Evolutionary conservation across 2,797 vertebrate species (phyloP).

Genomic region (Danio jaintianensis): DNA sequence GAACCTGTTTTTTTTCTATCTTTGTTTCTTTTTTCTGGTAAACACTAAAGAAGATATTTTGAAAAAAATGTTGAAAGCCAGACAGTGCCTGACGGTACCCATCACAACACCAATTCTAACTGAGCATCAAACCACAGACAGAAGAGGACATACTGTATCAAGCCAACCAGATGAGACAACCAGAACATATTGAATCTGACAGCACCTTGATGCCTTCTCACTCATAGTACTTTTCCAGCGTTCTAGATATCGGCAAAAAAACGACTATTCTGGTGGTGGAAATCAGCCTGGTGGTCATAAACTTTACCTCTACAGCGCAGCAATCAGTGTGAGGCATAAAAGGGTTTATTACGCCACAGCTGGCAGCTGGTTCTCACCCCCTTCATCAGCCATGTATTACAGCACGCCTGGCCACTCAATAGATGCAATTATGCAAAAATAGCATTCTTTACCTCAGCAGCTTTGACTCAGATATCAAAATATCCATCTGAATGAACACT

Average conservation of each 20-base stretch:
- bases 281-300: slow-evolving; percentile 53
- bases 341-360: slow-evolving; percentile 55
- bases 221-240: not conserved
- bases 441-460: slow-evolving; percentile 36
- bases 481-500: not conserved
- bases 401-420: slow-evolving; percentile 34
- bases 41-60: too few relatives aligned
- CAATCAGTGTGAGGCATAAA: slow-evolving; percentile 58
- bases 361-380: slow-evolving; percentile 55
- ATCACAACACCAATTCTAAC: not conserved
- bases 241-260: not conserved
- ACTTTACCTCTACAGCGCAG: slow-evolving; percentile 39
- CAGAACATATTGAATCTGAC: not conserved
- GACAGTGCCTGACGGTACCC: not conserved
- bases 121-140: not conserved
- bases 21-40: too few relatives aligned
- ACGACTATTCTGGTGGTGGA: slow-evolving; percentile 24
- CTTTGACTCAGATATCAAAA: slow-evolving; percentile 32
- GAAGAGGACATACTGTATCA: not conserved
- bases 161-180: not conserved
- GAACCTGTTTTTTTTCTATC: too few relatives aligned
- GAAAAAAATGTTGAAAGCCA: too few relatives aligned
- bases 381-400: slow-evolving; percentile 50
- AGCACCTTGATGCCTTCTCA: not conserved
- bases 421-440: slow-evolving; percentile 52